A percentile compares a stretch with the other conserved stretches of the same genome.
These are phyloP conservation scores for Lydus trimaculatus DNA, from an alignment of 2,888 invertebrate species.

Conservation along the genomic window DNA sequence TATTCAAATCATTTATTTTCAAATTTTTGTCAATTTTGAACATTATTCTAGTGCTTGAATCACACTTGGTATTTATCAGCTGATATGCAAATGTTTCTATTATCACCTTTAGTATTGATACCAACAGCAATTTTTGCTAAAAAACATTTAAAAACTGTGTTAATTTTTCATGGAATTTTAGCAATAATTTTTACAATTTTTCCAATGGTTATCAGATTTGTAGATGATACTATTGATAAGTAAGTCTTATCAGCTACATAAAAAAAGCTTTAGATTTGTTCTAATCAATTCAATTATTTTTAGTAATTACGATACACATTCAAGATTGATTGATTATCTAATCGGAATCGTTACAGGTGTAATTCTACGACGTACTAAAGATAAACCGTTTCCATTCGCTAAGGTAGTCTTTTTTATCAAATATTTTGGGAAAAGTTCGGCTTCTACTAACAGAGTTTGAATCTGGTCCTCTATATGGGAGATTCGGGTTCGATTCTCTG, in stretches of 20 bases:
- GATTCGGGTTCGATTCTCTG: too few species aligned
- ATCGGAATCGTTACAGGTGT: slow-evolving; percentile 22
- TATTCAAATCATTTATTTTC: too few species aligned
- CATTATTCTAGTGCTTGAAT: slow-evolving; percentile 49
- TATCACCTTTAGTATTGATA: slow-evolving; percentile 52
- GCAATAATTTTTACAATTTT: slow-evolving; percentile 15
- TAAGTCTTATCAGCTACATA: not conserved
- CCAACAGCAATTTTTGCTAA: slow-evolving; percentile 41
- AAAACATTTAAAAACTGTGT: slow-evolving; percentile 33
- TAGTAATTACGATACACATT: slow-evolving; percentile 28
- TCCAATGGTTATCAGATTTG: slow-evolving; percentile 18
- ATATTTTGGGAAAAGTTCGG: too few species aligned
- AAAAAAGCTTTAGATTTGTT: not conserved
- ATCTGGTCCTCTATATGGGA: too few species aligned
- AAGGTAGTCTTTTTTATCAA: not conserved
- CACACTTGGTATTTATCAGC: slow-evolving; percentile 57
- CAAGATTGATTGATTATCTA: slow-evolving; percentile 21
- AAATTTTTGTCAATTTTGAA: not conserved
- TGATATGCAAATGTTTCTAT: slow-evolving; percentile 55
- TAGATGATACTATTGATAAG: slow-evolving; percentile 24
- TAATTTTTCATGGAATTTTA: slow-evolving; percentile 30
- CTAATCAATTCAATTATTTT: not conserved
- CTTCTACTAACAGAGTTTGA: too few species aligned
- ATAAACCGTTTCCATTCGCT: slow-evolving; percentile 19
- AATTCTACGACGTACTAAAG: slow-evolving; percentile 17